Evolutionary conservation across 64 coral and sea anemone species (phyloP), one percentile per base, ranked within the genome.

Genomic region (Montipora foliosa): DNA sequence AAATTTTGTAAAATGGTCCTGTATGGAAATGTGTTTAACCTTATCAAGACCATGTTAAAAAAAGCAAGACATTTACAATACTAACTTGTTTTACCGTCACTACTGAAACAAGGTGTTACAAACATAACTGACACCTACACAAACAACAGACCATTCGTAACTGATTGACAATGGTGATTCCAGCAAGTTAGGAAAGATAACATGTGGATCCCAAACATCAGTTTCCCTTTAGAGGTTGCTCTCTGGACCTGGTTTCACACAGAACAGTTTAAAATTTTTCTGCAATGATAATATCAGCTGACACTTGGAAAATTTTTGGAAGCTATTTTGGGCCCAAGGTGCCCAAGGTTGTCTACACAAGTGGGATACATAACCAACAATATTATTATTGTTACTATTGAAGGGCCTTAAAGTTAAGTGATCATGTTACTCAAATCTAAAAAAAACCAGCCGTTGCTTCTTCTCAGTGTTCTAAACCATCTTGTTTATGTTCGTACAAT

Each of bases 381-480:
- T 57, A 57, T 8, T 11, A 57, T 57, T 37, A 37, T 37, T 37
- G 37, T 37, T 37, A 37, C 37, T 37, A 37, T 37, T 37, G 3
- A 47, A 77, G 44, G 37, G 37, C 75, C 44, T 77, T 77, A 12
- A 77, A 57, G 11, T 19, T 67, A 84, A 3, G 47, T 68, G 25
- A 84, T 84, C 44, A 68, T 11, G 49, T 81, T 24, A 68, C 67
- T 68, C 48, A 4, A 48, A 62, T 49, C 82, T 84, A 84, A 13
- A 84, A 69, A 47, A 15, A 5, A 57, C 53, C 16, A 66, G 44
- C 45, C 29, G 7, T 49, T 11, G 19, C n/a, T 77, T 57, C 76
- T 89, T 60, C 37, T 20, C n/a, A 64, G 9, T 73, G 64, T 11
- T 10, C 17, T 73, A 24, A 24, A 44, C 44, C 45, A 49, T n/a